phyloP scores from a whole-genome alignment of 1,140 invertebrate genomes.

The Spodoptera frugiperda region DNA sequence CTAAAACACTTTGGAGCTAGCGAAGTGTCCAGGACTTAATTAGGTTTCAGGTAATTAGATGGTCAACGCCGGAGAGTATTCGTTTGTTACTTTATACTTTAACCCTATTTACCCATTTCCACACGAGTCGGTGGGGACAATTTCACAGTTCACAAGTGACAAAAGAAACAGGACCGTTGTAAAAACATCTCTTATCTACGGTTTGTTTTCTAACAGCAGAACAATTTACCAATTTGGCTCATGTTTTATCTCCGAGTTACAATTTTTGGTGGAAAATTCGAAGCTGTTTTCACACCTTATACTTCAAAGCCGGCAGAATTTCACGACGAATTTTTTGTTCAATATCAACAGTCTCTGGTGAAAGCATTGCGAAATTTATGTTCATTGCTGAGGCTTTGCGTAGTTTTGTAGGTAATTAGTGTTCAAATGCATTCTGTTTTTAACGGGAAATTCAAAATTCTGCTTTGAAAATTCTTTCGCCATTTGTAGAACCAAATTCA shows the following conservation, averaged over 20 bases:
- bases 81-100: neutral
- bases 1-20: neutral
- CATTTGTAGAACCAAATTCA: too few relatives aligned
- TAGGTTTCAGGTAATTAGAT: neutral
- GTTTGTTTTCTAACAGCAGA: neutral
- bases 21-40: constrained; percentile 10
- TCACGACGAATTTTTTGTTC: neutral
- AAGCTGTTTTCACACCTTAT: constrained; percentile 14
- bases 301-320: constrained; percentile 11
- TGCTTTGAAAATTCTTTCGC: too few relatives aligned
- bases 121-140: neutral
- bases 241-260: constrained; percentile 24
- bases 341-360: neutral
- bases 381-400: neutral
- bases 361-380: neutral
- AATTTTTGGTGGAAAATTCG: constrained; percentile 24
- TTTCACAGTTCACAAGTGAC: neutral
- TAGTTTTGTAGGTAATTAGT: constrained; percentile 26
- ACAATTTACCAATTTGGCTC: constrained; percentile 4
- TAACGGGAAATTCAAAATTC: too few relatives aligned
- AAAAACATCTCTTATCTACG: neutral
- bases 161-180: neutral
- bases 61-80: neutral
- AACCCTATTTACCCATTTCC: neutral
- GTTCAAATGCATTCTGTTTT: neutral